Evolutionary conservation across 2,797 vertebrate genomes (phyloP).

Genomic region (Phyllotis vaccarum): DNA sequence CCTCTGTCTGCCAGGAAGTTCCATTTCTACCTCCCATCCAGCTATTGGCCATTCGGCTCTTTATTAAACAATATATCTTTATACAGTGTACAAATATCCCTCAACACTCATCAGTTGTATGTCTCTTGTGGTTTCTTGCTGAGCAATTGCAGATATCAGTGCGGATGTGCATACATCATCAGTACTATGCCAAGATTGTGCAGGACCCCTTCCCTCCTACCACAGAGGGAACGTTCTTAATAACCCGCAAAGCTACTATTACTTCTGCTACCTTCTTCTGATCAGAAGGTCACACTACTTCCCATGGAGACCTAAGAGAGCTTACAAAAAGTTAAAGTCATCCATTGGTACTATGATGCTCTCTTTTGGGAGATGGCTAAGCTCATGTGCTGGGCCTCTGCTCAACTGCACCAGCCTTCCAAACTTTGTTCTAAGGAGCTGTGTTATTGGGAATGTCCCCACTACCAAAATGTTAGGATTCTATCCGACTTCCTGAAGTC

Average conservation of each 20-base stretch:
- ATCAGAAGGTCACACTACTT: not conserved
- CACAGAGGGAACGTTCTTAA: slow-evolving; percentile 1
- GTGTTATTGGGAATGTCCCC: not conserved
- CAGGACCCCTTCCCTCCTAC: not conserved
- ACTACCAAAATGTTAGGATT: too few relatives aligned
- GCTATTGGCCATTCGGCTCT: not conserved
- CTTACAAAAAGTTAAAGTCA: not conserved
- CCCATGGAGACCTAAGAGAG: not conserved
- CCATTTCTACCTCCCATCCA: not conserved
- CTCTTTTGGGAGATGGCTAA: not conserved
- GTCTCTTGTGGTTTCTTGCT: not conserved
- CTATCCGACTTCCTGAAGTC: too few relatives aligned
- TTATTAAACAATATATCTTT: not conserved
- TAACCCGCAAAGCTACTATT: not conserved
- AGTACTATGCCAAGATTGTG: not conserved
- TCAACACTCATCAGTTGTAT: not conserved
- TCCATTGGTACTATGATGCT: not conserved
- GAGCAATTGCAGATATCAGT: not conserved
- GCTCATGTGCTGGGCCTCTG: not conserved
- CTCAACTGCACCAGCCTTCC: not conserved
- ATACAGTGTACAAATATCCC: not conserved
- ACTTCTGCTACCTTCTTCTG: not conserved
- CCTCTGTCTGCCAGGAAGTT: not conserved
- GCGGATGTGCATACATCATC: not conserved
- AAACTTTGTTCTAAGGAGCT: not conserved